Evolutionary conservation across 2,113 vertebrate genomes (phyloP).

Genomic region (Oreochromis tanganicae): DNA sequence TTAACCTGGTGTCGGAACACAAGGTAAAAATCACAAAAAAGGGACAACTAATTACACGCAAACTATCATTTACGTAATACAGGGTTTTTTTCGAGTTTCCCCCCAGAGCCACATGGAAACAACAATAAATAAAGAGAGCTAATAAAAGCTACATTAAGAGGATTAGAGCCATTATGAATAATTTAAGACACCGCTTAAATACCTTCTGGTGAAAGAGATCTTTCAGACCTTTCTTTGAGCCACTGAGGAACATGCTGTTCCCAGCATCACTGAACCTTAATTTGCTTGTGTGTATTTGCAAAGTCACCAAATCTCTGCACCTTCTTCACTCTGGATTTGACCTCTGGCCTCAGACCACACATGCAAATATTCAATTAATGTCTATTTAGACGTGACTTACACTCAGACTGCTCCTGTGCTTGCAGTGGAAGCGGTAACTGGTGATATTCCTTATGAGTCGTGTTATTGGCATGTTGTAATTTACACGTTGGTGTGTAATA

Average conservation of each 20-base stretch:
- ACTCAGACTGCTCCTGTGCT: background rate
- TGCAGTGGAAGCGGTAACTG: background rate
- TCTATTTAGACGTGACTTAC: background rate
- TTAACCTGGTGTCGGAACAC: background rate
- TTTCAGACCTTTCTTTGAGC: background rate
- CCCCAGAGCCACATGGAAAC: background rate
- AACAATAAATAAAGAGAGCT: constrained; percentile 47
- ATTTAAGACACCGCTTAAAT: constrained; percentile 53
- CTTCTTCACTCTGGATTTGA: background rate
- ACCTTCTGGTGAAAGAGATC: constrained; percentile 33
- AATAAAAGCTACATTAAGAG: constrained; percentile 61
- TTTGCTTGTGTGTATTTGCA: constrained; percentile 6
- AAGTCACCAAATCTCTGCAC: background rate
- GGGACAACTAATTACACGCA: constrained; percentile 5
- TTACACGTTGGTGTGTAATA: background rate
- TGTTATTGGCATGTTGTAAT: background rate
- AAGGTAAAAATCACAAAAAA: constrained; percentile 9
- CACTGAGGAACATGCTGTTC: background rate
- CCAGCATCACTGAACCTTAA: constrained; percentile 4
- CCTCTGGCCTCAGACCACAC: background rate
- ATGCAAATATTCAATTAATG: background rate
- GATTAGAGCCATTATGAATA: constrained; percentile 60
- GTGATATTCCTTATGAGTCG: background rate
- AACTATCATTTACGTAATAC: background rate
- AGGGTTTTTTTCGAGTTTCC: background rate